Conservation (phyloP, 2,888 invertebrate genomes). For the Agrotis clavis region DNA sequence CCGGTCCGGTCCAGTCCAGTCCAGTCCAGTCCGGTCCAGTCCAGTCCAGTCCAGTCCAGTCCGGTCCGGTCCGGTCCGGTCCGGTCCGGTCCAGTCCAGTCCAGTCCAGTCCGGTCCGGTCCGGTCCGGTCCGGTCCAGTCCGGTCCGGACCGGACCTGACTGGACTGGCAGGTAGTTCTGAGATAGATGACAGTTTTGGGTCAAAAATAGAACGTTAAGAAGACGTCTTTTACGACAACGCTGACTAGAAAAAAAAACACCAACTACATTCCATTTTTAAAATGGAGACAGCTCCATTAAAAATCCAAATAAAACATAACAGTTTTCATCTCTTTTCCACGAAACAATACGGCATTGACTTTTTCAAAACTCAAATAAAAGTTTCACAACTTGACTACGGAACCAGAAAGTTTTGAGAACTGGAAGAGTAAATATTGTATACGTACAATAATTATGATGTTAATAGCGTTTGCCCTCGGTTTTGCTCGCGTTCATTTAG, state of each 20-base stretch:
- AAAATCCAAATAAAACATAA: constrained; percentile 14
- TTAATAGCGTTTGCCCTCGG: not conserved
- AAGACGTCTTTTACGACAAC: no score
- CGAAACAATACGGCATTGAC: constrained; percentile 19
- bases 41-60: no score
- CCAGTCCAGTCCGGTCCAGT: no score
- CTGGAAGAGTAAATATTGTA: constrained; percentile 37
- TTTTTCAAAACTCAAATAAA: constrained; percentile 35
- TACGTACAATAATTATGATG: constrained; percentile 12
- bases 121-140: no score
- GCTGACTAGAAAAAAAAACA: constrained; percentile 1
- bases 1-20: no score
- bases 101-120: no score
- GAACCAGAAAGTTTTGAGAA: constrained; percentile 14
- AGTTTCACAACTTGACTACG: constrained; percentile 18
- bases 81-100: no score
- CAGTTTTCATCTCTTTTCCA: constrained; percentile 7
- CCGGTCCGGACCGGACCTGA: no score
- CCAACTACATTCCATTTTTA: not conserved
- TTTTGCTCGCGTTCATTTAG: no score
- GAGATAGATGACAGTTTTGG: not conserved
- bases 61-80: no score
- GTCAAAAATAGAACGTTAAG: not conserved
- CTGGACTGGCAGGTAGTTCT: no score
- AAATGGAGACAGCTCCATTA: constrained; percentile 14